Evolutionary conservation across 2,113 vertebrate genomes (phyloP).

Genomic region (Epinephelus lanceolatus): DNA sequence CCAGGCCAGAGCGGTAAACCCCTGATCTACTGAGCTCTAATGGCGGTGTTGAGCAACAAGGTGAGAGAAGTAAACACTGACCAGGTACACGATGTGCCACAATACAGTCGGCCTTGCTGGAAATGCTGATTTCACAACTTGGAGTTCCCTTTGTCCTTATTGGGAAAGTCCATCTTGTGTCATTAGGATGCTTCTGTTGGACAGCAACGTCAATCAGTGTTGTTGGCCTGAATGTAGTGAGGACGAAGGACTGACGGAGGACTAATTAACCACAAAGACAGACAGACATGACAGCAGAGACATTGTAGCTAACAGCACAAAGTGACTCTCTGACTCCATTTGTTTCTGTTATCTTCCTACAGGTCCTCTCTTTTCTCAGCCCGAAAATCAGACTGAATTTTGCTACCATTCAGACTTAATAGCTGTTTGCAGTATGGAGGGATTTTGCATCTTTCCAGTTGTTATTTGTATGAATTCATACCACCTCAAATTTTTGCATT

Average conservation of each 20-base stretch:
- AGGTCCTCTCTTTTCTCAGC: neutral
- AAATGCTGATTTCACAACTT: constrained; percentile 28
- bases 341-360: neutral
- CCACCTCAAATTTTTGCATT: neutral
- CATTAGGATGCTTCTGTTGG: constrained; percentile 46
- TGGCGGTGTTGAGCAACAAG: constrained; percentile 4
- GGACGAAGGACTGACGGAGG: neutral
- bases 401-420: neutral
- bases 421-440: too few relatives aligned
- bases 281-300: neutral
- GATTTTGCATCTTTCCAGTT: neutral
- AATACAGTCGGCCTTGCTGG: neutral
- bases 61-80: constrained; percentile 46
- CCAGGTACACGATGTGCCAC: constrained; percentile 39
- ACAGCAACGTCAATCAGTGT: constrained; percentile 22
- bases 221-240: neutral
- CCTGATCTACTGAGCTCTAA: constrained; percentile 2
- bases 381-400: neutral
- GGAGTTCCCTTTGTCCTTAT: constrained; percentile 10
- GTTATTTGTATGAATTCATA: neutral
- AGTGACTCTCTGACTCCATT: neutral
- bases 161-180: constrained; percentile 6
- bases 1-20: neutral
- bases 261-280: constrained; percentile 1
- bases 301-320: neutral